Base-by-base conservation (phyloP, 92 coral and sea anemone species). In the Epizoanthus scotinus region DNA sequence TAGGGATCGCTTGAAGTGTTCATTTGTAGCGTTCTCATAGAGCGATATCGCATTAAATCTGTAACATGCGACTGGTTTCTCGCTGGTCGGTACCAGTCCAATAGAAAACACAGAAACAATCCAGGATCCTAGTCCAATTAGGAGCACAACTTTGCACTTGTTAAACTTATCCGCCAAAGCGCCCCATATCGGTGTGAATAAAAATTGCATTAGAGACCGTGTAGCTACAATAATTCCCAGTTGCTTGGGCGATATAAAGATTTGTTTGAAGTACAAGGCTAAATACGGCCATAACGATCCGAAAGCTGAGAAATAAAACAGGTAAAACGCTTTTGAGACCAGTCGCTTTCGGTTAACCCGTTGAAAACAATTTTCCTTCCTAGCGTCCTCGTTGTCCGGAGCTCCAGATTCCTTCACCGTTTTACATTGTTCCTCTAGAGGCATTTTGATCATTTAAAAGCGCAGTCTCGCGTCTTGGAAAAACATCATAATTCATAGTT, bases 201-300 rank as follows among this genome's bases (percentile, higher is more conserved):
- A 69, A 82, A 95, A 95, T 78, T 95, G 99, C 44, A 91, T 86
- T 27, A 90, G 89, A 5, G 98, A 93, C 44, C 99, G 90, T 50
- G 87, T 91, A 5, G 99, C 94, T 53, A 95, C 99, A 56, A 95
- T 90, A 61, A 95, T 93, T 47, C 99, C 99, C 59, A 95, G 91
- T 86, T 95, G 99, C 74, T 97, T 84, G 44, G 99, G 99, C 12
- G 99, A 95, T 67, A 95, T 78, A 68, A 95, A 93, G 36, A 95
- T 87, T 68, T 95, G 99, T 82, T 95, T 95, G 70, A 95, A 95
- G 77, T 95, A 95, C 64, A 95, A 81, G 52, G 99, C 92, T 49
- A 95, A 84, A 68, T 93, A 95, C n/a, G 99, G 99, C 91, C 95
- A 91, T 52, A 95, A 63, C 49, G 98, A 94, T 29, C 99, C 99